phyloP scores from a whole-genome alignment of 2,888 invertebrate genomes.

The Lasioglossum vierecki region DNA sequence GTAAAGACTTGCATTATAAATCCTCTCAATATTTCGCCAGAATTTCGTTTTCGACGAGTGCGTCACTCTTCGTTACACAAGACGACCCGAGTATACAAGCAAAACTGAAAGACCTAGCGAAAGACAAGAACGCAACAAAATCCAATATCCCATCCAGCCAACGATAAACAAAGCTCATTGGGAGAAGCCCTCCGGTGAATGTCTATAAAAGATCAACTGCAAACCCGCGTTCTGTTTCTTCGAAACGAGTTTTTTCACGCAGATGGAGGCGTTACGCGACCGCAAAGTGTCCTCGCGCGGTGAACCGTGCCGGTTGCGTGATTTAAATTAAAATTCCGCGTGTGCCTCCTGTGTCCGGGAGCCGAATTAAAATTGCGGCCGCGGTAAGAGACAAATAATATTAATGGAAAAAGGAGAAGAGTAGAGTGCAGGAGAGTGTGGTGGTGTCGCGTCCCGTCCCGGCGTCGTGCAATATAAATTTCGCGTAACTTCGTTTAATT shows the following conservation, averaged over 20 bases:
- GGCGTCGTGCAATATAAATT: background rate
- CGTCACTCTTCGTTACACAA: background rate
- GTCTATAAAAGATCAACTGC: background rate
- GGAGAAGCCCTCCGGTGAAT: too few relatives aligned
- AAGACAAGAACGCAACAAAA: background rate
- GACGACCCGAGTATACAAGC: background rate
- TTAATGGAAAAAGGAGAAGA: background rate
- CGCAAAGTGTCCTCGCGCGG: background rate
- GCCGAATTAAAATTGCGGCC: background rate
- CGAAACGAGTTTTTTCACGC: background rate
- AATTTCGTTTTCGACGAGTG: background rate
- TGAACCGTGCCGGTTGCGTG: background rate
- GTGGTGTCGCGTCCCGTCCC: too few relatives aligned
- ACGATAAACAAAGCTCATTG: background rate
- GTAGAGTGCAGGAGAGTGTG: background rate
- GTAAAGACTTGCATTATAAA: background rate
- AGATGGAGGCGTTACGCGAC: background rate
- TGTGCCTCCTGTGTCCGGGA: background rate
- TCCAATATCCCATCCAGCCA: background rate
- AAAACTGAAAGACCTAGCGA: too few relatives aligned
- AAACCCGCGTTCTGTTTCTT: background rate
- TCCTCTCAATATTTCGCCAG: background rate
- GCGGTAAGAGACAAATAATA: background rate
- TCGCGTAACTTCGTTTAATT: conserved; percentile 12
- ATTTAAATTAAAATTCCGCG: conserved; percentile 7